Conservation (phyloP, 2,888 invertebrate genomes). For the Orthosia incerta region DNA sequence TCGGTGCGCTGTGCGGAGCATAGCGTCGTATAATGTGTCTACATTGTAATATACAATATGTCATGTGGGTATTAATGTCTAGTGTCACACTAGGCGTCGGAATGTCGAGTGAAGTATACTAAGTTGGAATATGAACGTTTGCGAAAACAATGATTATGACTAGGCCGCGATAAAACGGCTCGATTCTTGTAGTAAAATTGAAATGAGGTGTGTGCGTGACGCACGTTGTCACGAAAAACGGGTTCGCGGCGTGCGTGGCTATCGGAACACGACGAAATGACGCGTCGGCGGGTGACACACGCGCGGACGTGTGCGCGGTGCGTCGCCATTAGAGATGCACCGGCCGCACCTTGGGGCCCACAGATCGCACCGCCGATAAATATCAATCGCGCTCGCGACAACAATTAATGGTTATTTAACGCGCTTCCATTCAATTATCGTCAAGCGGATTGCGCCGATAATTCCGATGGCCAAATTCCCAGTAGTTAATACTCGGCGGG, state of each 20-base stretch:
- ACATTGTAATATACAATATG: conserved; percentile 71
- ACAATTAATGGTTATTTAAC: conserved; percentile 88
- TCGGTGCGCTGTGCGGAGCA: conserved; percentile 63
- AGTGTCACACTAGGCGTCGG: conserved; percentile 70
- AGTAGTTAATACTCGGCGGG: conserved; percentile 81
- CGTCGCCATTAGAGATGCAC: conserved; percentile 68
- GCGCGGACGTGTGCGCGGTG: conserved; percentile 57
- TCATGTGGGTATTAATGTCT: conserved; percentile 72
- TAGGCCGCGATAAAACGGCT: conserved; percentile 70
- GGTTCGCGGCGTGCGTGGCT: conserved; percentile 72
- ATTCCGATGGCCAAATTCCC: conserved; percentile 85
- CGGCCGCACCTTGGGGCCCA: conserved; percentile 66
- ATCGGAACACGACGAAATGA: conserved; percentile 73
- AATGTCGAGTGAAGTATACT: conserved; percentile 66
- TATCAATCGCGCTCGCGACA: conserved; percentile 82
- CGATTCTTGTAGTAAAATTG: conserved; percentile 76
- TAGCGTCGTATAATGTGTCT: conserved; percentile 71
- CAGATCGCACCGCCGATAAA: conserved; percentile 77
- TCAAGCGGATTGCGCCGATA: conserved; percentile 85
- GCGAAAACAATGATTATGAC: conserved; percentile 71
- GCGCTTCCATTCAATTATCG: conserved; percentile 86
- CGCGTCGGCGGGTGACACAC: conserved; percentile 65
- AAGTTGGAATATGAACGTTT: conserved; percentile 63
- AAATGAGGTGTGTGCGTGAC: conserved; percentile 80
- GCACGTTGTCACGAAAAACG: conserved; percentile 78